Conservation (phyloP, 2,113 vertebrate genomes). For the Geococcyx californianus region DNA sequence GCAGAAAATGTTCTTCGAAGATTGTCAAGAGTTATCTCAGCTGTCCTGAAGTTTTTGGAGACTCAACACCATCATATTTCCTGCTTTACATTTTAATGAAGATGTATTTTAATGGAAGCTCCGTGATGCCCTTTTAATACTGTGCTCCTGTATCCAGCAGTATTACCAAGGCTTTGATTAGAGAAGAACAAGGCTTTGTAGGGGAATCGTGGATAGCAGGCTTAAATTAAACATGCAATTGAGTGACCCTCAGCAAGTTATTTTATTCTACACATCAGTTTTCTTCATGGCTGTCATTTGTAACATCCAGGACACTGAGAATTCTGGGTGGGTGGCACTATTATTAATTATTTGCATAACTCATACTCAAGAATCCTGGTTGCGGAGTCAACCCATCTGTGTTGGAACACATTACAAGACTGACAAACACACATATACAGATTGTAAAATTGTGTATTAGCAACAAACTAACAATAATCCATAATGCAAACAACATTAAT, state of each 20-base stretch:
- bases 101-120: neutral
- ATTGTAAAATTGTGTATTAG: neutral
- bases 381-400: neutral
- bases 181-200: neutral
- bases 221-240: neutral
- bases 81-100: neutral
- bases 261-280: neutral
- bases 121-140: accelerated
- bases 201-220: neutral
- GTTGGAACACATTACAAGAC: neutral
- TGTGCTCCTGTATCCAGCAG: neutral
- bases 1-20: neutral
- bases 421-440: neutral
- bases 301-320: neutral
- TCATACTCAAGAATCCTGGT: neutral
- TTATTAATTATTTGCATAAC: slow-evolving; percentile 25
- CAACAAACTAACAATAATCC: neutral
- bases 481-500: neutral
- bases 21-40: neutral
- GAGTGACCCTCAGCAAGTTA: neutral
- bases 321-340: neutral
- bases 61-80: neutral
- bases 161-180: neutral
- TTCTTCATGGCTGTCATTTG: neutral
- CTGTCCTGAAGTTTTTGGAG: neutral